Evolutionary conservation across 2,888 invertebrate genomes (phyloP).

Genomic region (Amblyjoppa fuscipennis): DNA sequence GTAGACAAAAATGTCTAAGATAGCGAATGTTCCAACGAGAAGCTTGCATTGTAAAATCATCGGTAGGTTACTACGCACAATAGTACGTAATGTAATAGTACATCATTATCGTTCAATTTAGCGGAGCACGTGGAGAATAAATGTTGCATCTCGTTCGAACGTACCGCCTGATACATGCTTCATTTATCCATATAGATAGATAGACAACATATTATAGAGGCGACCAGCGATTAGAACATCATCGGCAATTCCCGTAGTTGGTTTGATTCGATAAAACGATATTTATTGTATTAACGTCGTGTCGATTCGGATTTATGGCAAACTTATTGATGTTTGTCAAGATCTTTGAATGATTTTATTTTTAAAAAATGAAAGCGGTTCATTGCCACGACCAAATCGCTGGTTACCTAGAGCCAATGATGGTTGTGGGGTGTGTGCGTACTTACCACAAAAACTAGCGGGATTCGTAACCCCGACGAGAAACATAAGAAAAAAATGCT

Average conservation of each 20-base stretch:
- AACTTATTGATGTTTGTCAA: background rate
- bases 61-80: background rate
- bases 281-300: background rate
- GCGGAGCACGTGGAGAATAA: background rate
- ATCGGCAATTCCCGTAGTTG: constrained; percentile 3
- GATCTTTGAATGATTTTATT: background rate
- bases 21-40: constrained; percentile 71
- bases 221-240: constrained; percentile 77
- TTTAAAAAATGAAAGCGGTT: background rate
- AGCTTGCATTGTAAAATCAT: background rate
- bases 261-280: background rate
- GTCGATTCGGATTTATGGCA: background rate
- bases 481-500: background rate
- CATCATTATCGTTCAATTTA: background rate
- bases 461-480: background rate
- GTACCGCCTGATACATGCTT: constrained; percentile 76
- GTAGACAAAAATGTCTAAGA: constrained; percentile 69
- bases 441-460: constrained; percentile 79
- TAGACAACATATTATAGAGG: constrained; percentile 71
- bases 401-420: constrained; percentile 82
- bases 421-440: constrained; percentile 83
- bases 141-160: constrained; percentile 71
- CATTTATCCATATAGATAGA: constrained; percentile 75
- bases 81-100: background rate
- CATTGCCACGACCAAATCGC: constrained; percentile 77